Evolutionary conservation across 2,113 vertebrate genomes (phyloP), one percentile per base, ranked within the genome.

Genomic region (Sebastes schlegelii): DNA sequence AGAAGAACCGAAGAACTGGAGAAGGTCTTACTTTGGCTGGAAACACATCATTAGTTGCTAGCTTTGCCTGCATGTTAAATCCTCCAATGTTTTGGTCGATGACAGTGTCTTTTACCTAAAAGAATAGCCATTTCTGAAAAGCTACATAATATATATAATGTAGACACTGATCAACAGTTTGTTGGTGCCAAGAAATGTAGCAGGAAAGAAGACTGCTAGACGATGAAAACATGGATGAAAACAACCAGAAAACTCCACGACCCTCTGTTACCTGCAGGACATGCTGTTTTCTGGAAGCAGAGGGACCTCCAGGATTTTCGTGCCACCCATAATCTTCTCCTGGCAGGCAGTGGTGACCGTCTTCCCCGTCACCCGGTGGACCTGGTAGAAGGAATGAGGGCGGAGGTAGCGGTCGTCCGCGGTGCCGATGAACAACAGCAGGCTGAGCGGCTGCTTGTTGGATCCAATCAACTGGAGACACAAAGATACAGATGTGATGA

Each of bases 321-420:
- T 97, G 91, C 93, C 91, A 46, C 94, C 87, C 45, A 97, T 90
- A 16, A 96, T 90, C 51, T 96, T 96, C 93, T 99, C 98, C 85
- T 97, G 97, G 86, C 97, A 99, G 48, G 94, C 94, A 42, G 97
- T 99, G 77, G 97, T 96, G 13, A 99, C 98, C 0, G 97, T 98
- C 89, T 99, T 99, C 48, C 98, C 98, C 1, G 98, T 99, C 87
- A 99, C 98, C 34, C 97, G 94, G 93, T 99, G 98, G 78, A 98
- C 97, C 86, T 98, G 98, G 93, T 99, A 99, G 95, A 99, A 99
- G 1, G 97, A 95, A 21, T 99, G 98, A 58, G 98, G 98, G 43
- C 97, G 94, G 43, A 98, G 89, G 89, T 94, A 96, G 45, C 97
- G 96, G 73, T 99, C 98, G 55, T 99, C 98, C 0, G 97, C 96